phyloP scores from a whole-genome alignment of 2,797 vertebrate species.

The Petrocephalus schoutedeni region DNA sequence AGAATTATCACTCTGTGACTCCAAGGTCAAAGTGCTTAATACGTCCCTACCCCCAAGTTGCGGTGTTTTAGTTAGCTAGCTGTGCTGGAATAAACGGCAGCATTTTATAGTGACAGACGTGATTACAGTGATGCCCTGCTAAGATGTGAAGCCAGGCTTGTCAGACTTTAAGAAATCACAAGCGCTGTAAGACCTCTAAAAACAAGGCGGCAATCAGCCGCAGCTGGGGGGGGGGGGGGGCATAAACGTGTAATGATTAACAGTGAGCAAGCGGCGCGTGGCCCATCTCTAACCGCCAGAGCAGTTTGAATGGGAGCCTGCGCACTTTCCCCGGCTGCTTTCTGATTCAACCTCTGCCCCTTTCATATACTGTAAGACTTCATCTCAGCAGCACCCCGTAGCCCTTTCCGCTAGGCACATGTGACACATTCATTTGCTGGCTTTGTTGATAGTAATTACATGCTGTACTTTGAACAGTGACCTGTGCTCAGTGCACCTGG shows the following conservation, averaged over 20 bases:
- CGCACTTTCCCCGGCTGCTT: neutral
- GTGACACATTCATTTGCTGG: neutral
- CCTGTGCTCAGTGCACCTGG: neutral
- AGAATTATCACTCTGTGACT: neutral
- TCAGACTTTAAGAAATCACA: neutral
- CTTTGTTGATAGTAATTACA: neutral
- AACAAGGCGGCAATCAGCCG: neutral
- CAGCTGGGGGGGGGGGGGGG: neutral
- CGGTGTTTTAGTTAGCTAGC: neutral
- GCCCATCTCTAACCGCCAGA: neutral
- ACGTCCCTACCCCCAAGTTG: neutral
- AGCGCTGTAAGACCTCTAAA: neutral
- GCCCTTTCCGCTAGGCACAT: neutral
- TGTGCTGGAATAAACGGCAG: neutral
- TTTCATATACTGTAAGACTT: neutral
- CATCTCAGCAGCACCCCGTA: neutral
- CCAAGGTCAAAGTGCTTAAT: neutral
- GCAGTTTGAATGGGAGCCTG: slow-evolving; percentile 14
- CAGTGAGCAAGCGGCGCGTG: neutral
- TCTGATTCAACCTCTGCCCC: neutral
- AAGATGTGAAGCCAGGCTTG: neutral
- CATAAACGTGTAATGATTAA: slow-evolving; percentile 23
- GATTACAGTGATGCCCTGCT: neutral
- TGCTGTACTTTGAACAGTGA: slow-evolving; percentile 4
- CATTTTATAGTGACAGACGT: neutral